These are phyloP conservation scores for Drosophila nigricruria DNA, from an alignment of 2,888 invertebrate genomes.

Conservation along the genomic window DNA sequence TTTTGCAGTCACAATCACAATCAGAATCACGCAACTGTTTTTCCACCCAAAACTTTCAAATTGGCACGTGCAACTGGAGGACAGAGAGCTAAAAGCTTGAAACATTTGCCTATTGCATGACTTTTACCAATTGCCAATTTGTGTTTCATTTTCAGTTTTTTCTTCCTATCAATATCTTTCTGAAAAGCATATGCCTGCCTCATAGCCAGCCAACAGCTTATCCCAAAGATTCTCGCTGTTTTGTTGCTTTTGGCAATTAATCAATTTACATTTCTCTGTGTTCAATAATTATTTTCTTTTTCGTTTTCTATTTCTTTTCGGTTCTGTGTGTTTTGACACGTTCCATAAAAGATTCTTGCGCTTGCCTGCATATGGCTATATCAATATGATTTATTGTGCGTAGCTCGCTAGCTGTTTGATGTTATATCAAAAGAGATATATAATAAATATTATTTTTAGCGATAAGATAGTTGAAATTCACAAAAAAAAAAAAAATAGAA, in stretches of 20 bases:
- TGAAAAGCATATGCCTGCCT: slow-evolving; percentile 11
- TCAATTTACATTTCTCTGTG: slow-evolving; percentile 47
- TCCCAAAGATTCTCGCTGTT: background rate
- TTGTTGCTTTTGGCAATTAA: slow-evolving; percentile 39
- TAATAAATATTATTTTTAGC: slow-evolving; percentile 20
- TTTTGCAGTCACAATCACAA: slow-evolving; percentile 7
- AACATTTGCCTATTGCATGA: slow-evolving; percentile 47
- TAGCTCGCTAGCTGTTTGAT: slow-evolving; percentile 62
- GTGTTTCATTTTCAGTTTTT: background rate
- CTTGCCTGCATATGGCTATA: slow-evolving; percentile 21
- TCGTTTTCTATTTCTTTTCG: slow-evolving; percentile 4
- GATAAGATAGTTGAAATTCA: slow-evolving; percentile 49
- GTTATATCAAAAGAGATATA: slow-evolving; percentile 61
- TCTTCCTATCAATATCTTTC: background rate
- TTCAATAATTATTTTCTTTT: slow-evolving; percentile 11
- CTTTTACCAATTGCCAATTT: slow-evolving; percentile 49
- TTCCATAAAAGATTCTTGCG: slow-evolving; percentile 36
- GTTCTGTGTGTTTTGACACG: slow-evolving; percentile 59
- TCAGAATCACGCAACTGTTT: slow-evolving; percentile 51
- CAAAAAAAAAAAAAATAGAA: background rate
- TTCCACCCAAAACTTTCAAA: slow-evolving; percentile 24
- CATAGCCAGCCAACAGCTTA: too few relatives aligned
- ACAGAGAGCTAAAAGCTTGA: too few relatives aligned
- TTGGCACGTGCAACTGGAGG: slow-evolving; percentile 17
- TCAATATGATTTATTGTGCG: slow-evolving; percentile 64